These are phyloP conservation scores for Poeciliopsis gracilis DNA, from an alignment of 2,797 vertebrate genomes.

Conservation along the genomic window DNA sequence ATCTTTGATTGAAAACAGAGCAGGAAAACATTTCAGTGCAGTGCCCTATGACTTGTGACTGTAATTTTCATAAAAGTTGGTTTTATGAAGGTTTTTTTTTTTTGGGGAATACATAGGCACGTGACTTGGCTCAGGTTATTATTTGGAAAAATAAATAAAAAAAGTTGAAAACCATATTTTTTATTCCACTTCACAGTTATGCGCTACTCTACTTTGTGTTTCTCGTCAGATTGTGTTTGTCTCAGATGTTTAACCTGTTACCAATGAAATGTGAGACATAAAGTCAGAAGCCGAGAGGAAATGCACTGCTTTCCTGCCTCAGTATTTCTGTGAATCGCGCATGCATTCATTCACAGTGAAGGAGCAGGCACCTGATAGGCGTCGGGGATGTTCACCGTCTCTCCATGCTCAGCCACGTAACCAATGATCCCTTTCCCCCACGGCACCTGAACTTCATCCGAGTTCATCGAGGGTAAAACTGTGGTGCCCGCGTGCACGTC, in stretches of 20 bases:
- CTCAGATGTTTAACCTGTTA: neutral
- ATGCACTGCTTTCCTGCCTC: neutral
- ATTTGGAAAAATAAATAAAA: neutral
- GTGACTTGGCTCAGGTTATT: neutral
- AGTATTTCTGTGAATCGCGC: constrained; percentile 38
- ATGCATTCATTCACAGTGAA: constrained; percentile 40
- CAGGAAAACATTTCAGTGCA: neutral
- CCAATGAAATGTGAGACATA: neutral
- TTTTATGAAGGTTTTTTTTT: neutral
- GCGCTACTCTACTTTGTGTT: neutral
- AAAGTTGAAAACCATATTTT: neutral
- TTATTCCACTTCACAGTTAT: neutral
- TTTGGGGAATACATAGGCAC: neutral
- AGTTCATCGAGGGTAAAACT: constrained; percentile 90
- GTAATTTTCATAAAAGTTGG: neutral
- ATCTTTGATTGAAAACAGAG: neutral
- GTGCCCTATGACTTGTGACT: neutral
- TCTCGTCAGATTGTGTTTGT: neutral
- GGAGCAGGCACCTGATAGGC: constrained; percentile 92
- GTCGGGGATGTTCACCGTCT: constrained; percentile 96
- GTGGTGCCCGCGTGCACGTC: constrained; percentile 96
- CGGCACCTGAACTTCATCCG: constrained; percentile 95
- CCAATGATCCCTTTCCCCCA: constrained; percentile 99
- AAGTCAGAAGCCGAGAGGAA: neutral
- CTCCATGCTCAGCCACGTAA: constrained; percentile 96